phyloP scores from a whole-genome alignment of 2,888 invertebrate species.

The Tuta absoluta region DNA sequence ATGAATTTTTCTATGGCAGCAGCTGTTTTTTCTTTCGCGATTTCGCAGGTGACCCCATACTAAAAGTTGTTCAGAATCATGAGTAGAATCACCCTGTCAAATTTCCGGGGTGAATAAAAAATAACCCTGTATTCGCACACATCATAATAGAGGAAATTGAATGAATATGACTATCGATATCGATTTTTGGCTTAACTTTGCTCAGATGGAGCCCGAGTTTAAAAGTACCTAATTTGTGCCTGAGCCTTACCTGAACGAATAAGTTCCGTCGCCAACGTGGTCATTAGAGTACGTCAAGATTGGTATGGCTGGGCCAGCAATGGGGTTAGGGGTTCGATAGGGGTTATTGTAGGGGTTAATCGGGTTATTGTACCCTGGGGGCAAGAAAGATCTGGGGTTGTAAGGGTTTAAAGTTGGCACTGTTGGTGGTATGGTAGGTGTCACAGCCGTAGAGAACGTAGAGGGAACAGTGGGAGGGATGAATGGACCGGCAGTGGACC shows the following conservation, averaged over 20 bases:
- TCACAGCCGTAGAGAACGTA: constrained; percentile 21
- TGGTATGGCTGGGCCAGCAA: constrained; percentile 64
- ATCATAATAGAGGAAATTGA: too few species aligned
- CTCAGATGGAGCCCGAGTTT: background rate
- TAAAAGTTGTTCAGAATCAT: too few species aligned
- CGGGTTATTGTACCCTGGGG: constrained; percentile 40
- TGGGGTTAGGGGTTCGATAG: constrained; percentile 53
- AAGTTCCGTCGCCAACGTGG: constrained; percentile 82
- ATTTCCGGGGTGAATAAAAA: too few species aligned
- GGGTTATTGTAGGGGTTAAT: constrained; percentile 47
- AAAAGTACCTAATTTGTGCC: too few species aligned
- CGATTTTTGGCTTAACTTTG: too few species aligned
- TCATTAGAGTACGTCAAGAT: constrained; percentile 79
- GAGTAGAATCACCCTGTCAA: too few species aligned
- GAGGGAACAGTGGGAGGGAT: constrained; percentile 23
- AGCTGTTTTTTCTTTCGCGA: too few species aligned
- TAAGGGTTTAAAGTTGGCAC: constrained; percentile 35
- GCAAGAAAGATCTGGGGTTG: constrained; percentile 40
- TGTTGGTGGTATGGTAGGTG: constrained; percentile 25
- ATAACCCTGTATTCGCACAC: too few species aligned
- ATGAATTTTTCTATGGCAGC: too few species aligned
- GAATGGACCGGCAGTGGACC: constrained; percentile 27
- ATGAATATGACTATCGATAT: too few species aligned
- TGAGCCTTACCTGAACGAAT: constrained; percentile 78
- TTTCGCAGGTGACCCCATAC: too few species aligned